Percentiles rank a stretch among this genome's conserved stretches.
These are phyloP conservation scores for Acanthopleura granulata DNA, from an alignment of 2,888 invertebrate genomes.

Conservation along the genomic window DNA sequence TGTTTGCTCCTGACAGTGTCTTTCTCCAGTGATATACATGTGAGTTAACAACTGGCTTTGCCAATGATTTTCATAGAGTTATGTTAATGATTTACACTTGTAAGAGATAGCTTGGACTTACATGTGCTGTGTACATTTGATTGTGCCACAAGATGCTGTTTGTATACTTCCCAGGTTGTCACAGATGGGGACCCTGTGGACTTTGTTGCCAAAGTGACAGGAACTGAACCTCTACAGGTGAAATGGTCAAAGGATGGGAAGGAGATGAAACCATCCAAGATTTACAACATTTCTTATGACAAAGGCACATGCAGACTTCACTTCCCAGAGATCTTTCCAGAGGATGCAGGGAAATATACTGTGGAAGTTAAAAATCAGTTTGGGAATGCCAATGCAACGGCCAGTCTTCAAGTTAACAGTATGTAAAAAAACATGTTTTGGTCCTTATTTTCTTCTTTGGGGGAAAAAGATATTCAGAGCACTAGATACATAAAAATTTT, in stretches of 20 bases:
- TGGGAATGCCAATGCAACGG: constrained; percentile 55
- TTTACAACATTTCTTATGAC: constrained; percentile 77
- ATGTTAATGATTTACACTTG: no score
- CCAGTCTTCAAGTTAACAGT: constrained; percentile 64
- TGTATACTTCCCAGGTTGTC: constrained; percentile 43
- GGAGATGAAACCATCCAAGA: constrained; percentile 82
- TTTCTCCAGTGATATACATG: no score
- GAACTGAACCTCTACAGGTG: constrained; percentile 61
- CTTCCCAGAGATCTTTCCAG: constrained; percentile 81
- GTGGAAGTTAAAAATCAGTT: constrained; percentile 74
- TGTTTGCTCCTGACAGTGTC: no score
- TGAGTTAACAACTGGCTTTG: no score
- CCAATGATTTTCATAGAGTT: no score
- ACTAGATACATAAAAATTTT: no score
- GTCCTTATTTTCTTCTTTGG: no score
- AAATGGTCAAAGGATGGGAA: constrained; percentile 73
- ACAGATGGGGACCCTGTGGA: constrained; percentile 61
- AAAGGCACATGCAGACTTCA: constrained; percentile 74
- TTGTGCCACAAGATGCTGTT: neutral
- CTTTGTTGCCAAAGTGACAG: constrained; percentile 59
- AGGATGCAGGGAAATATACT: constrained; percentile 85
- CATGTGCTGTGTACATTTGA: no score
- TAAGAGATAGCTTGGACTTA: no score
- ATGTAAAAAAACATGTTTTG: constrained; percentile 23
- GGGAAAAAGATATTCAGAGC: no score